Evolutionary conservation across 1,140 invertebrate genomes (phyloP).

Genomic region (Drosophila busckii): DNA sequence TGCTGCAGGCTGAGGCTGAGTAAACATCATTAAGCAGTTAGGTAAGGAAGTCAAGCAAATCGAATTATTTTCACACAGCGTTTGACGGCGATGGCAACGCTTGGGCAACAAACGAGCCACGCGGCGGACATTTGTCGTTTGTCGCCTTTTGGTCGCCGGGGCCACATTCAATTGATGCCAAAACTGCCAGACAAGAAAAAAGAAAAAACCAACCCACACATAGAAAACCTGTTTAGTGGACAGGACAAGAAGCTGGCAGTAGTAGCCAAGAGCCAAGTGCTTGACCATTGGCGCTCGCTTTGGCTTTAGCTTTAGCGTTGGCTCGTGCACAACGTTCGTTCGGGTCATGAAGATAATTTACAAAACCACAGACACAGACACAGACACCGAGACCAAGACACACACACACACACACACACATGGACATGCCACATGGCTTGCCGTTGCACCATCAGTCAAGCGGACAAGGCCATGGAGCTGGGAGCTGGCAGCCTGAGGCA

Average conservation of each 20-base stretch:
- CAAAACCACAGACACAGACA: slow-evolving; percentile 31
- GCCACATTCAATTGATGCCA: slow-evolving; percentile 42
- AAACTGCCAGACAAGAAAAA: slow-evolving; percentile 2
- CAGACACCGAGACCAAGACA: background rate
- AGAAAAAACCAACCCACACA: too few species aligned
- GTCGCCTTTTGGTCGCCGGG: slow-evolving; percentile 13
- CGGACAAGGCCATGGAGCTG: too few species aligned
- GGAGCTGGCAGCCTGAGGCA: background rate
- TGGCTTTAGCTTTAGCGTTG: too few species aligned
- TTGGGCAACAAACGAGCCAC: slow-evolving; percentile 19
- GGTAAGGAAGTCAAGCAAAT: slow-evolving; percentile 64
- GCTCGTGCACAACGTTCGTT: too few species aligned
- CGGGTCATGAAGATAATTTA: slow-evolving; percentile 37
- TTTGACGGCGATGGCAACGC: too few species aligned
- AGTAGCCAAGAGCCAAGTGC: slow-evolving; percentile 26
- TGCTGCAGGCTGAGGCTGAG: slow-evolving; percentile 44
- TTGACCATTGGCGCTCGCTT: slow-evolving; percentile 22
- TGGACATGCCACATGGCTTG: background rate
- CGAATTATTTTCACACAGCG: slow-evolving; percentile 45
- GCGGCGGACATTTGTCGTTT: slow-evolving; percentile 22
- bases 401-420: slow-evolving; percentile 7
- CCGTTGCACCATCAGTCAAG: slow-evolving; percentile 20
- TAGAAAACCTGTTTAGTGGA: background rate
- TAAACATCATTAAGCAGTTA: slow-evolving; percentile 61
- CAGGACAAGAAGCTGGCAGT: slow-evolving; percentile 10